Percentiles rank a stretch among this genome's conserved stretches.
Conservation (phyloP, 2,888 invertebrate genomes). For the Rhodophaea formosa region DNA sequence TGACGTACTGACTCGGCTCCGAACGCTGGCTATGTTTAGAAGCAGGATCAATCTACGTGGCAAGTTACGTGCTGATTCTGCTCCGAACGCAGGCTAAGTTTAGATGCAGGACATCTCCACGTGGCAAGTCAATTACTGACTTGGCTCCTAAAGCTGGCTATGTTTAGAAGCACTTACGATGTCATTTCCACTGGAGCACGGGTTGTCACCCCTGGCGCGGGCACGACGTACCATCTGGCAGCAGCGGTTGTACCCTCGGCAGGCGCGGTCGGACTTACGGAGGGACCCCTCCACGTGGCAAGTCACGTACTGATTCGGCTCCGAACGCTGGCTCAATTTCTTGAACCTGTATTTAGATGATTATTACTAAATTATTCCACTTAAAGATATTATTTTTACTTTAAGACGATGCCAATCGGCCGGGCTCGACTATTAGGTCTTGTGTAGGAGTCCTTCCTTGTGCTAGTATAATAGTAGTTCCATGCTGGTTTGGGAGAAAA, state of each 20-base stretch:
- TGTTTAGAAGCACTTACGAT: conserved; percentile 46
- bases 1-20: conserved; percentile 84
- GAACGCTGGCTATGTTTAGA: conserved; percentile 83
- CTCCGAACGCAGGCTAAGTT: too few relatives aligned
- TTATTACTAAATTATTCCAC: not conserved
- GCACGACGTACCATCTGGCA: conserved; percentile 66
- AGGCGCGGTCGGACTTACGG: conserved; percentile 79
- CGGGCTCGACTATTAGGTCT: too few relatives aligned
- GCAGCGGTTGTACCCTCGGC: conserved; percentile 52
- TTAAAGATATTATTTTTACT: not conserved
- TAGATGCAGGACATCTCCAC: too few relatives aligned
- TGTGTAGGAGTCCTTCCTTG: too few relatives aligned
- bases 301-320: conserved; percentile 84
- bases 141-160: too few relatives aligned
- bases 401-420: not conserved
- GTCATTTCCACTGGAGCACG: conserved; percentile 78
- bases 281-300: conserved; percentile 85
- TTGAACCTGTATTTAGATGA: conserved; percentile 49
- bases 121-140: too few relatives aligned
- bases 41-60: too few relatives aligned
- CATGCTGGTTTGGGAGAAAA: too few relatives aligned
- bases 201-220: conserved; percentile 67
- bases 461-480: too few relatives aligned
- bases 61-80: too few relatives aligned
- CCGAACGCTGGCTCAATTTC: conserved; percentile 83